A percentile compares a stretch with the other conserved stretches of the same genome.
These are phyloP conservation scores for Ellobius talpinus DNA, from an alignment of 2,113 vertebrate species.

Conservation along the genomic window DNA sequence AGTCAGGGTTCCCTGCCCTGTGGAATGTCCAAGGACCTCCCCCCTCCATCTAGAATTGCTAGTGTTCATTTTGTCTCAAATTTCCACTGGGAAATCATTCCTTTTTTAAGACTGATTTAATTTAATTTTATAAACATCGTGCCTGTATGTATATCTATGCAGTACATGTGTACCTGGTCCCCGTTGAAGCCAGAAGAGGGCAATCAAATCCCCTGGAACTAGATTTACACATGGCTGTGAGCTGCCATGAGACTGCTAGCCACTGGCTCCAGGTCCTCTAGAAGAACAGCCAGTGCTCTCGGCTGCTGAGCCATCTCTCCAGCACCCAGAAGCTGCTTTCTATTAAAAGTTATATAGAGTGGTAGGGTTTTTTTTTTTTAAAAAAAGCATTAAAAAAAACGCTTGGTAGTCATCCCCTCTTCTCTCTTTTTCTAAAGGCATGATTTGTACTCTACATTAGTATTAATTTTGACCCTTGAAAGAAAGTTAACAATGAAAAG, in stretches of 20 bases:
- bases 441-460: constrained; percentile 30
- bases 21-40: too few species aligned
- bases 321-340: not conserved
- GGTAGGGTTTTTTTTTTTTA: not conserved
- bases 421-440: not conserved
- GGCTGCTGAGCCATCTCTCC: not conserved
- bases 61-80: constrained; percentile 3
- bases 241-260: not conserved
- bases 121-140: not conserved
- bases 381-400: not conserved
- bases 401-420: not conserved
- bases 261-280: not conserved
- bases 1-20: too few species aligned
- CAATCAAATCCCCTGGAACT: not conserved
- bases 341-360: constrained; percentile 22
- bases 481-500: not conserved
- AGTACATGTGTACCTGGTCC: not conserved
- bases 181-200: not conserved
- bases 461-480: not conserved
- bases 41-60: too few species aligned
- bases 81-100: not conserved
- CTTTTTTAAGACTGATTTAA: not conserved
- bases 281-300: not conserved
- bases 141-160: not conserved
- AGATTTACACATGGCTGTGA: not conserved